These are phyloP conservation scores for Dendrocopos noguchii DNA, from an alignment of 2,113 vertebrate species.

Conservation along the genomic window DNA sequence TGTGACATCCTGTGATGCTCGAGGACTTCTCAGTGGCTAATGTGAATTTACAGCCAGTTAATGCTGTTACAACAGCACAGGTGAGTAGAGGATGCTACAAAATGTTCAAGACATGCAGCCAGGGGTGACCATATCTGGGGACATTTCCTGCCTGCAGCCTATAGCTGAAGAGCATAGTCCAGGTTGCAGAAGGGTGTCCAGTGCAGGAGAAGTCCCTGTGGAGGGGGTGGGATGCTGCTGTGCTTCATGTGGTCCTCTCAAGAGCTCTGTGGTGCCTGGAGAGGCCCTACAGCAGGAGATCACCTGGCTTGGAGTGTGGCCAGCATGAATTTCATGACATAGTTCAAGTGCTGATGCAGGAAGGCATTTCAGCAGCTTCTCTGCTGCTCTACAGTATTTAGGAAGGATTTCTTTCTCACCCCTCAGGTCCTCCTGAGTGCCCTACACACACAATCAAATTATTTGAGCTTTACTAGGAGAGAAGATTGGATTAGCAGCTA, in stretches of 20 bases:
- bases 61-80: not conserved
- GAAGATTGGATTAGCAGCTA: constrained; percentile 35
- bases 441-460: constrained; percentile 27
- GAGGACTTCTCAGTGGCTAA: not conserved
- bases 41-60: not conserved
- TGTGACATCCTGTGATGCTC: too few species aligned
- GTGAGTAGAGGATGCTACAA: rapidly evolving
- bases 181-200: not conserved
- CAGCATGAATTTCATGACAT: not conserved
- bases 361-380: not conserved
- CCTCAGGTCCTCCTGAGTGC: constrained; percentile 16
- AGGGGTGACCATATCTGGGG: rapidly evolving
- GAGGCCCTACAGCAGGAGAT: not conserved
- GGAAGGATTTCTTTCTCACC: constrained; percentile 18
- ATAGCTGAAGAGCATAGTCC: rapidly evolving
- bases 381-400: not conserved
- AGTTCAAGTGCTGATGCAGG: not conserved
- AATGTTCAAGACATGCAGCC: not conserved
- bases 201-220: not conserved
- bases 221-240: rapidly evolving
- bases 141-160: not conserved
- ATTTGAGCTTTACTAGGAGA: constrained; percentile 10
- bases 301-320: not conserved
- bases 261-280: not conserved
- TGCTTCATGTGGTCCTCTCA: not conserved